phyloP scores from a whole-genome alignment of 2,888 invertebrate genomes.

The Phasia obesa region DNA sequence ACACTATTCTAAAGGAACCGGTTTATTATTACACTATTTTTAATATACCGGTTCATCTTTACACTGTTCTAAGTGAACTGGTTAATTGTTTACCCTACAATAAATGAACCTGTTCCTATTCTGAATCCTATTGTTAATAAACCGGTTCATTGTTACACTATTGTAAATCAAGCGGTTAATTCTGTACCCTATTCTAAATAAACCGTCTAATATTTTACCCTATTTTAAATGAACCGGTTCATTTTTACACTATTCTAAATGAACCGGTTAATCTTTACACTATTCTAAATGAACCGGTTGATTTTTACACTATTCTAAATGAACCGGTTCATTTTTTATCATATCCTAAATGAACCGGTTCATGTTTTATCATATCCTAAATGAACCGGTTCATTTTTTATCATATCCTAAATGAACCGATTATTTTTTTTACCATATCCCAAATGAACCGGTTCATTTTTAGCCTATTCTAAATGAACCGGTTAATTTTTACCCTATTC shows the following conservation, averaged over 20 bases:
- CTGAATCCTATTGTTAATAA: not conserved
- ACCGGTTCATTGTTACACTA: not conserved
- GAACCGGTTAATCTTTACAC: not conserved
- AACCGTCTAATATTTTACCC: not conserved
- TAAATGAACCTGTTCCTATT: not conserved
- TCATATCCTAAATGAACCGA: not conserved
- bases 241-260: not conserved
- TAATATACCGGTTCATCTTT: too few relatives aligned
- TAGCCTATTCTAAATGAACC: not conserved
- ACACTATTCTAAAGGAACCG: too few relatives aligned
- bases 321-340: not conserved
- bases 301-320: not conserved
- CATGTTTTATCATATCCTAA: not conserved
- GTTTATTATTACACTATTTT: too few relatives aligned
- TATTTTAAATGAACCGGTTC: not conserved
- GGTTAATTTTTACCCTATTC: not conserved
- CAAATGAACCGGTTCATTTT: conserved; percentile 2
- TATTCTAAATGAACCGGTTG: not conserved
- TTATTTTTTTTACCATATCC: not conserved
- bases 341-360: not conserved
- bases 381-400: not conserved
- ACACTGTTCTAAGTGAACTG: too few relatives aligned
- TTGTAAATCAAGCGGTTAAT: not conserved
- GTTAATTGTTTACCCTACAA: not conserved
- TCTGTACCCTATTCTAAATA: not conserved